Percentiles rank a stretch among this genome's conserved stretches.
Conservation (phyloP, 2,888 invertebrate species). For the Temnothorax ravouxi region DNA sequence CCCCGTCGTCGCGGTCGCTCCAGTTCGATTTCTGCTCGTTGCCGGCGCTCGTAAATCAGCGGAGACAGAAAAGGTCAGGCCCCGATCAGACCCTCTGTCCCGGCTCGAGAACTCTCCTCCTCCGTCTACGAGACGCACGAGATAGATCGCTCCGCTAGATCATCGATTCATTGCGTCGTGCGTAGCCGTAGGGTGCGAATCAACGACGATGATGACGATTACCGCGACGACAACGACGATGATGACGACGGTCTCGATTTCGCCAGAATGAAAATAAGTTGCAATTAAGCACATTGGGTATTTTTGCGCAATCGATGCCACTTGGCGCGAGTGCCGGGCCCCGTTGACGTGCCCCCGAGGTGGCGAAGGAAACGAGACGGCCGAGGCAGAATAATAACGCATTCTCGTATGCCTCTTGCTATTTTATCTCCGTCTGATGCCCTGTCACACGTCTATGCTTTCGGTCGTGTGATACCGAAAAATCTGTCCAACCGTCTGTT, state of each 20-base stretch:
- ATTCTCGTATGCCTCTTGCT: constrained; percentile 9
- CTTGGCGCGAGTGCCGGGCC: constrained; percentile 15
- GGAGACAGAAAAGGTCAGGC: constrained; percentile 73
- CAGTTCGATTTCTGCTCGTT: constrained; percentile 75
- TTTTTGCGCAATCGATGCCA: constrained; percentile 66
- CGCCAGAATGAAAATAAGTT: constrained; percentile 52
- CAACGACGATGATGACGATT: constrained; percentile 6
- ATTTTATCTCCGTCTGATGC: not conserved
- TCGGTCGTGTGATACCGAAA: constrained; percentile 75
- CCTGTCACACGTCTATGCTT: constrained; percentile 57
- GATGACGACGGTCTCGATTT: constrained; percentile 62
- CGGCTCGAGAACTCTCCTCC: constrained; percentile 36
- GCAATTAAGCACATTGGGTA: constrained; percentile 71
- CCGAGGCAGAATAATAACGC: constrained; percentile 52
- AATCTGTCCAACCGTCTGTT: constrained; percentile 81
- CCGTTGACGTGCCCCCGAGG: constrained; percentile 37
- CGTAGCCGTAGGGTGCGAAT: constrained; percentile 45
- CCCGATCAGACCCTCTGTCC: constrained; percentile 47
- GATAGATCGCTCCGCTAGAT: constrained; percentile 52
- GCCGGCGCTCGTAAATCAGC: constrained; percentile 75
- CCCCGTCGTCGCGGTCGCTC: constrained; percentile 72
- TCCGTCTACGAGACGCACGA: constrained; percentile 25
- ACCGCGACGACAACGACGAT: constrained; percentile 56
- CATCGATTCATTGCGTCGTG: constrained; percentile 50
- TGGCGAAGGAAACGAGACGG: constrained; percentile 40